Base-by-base conservation (phyloP, 2,888 invertebrate species). In the Cephonodes hylas region DNA sequence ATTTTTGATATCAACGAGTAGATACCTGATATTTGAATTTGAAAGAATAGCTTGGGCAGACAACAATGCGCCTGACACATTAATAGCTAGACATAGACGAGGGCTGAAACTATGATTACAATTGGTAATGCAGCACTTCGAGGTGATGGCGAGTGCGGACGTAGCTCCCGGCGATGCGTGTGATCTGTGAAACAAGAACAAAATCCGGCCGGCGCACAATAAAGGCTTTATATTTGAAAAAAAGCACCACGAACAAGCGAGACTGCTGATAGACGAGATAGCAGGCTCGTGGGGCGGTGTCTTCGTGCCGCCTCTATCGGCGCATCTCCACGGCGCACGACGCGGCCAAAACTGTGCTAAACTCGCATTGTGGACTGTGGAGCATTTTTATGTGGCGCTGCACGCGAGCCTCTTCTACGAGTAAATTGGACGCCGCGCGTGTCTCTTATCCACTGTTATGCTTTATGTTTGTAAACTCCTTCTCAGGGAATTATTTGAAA, bases 261-360 rank as follows among this genome's bases (percentile, higher is more conserved):
- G 77, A 73, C 77, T 74, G 77, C 72, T 73, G 79, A 84, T 83
- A 76, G 70, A 69, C 67, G 71, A 72, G 83, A 81, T 83, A 80
- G 71, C 64, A 72, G 69, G 76, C 74, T 73, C 74, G 75, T 78
- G 81, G 25, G 31, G 76, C 76, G 62, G 59, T 58, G 63, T 64
- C 66, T 67, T 73, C 75, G 74, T 75, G 74, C 76, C 62, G 66
- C 22, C 63, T 66, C 63, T 83, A 85, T 85, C 85, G 67, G 65
- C 61, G 58, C 79, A 83, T 83, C 84, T 81, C 72, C 61, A 68
- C 74, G 68, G 73, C 72, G 70, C 79, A 78, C 77, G 78, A 78
- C 73, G 70, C 23, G 15, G 18, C 38, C 38, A 38, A 38, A 15
- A 53, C 53, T 31, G 27, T 18, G 53, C 53, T 53, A 53, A 53